phyloP scores from a whole-genome alignment of 2,113 vertebrate genomes.

The Odobenus rosmarus region DNA sequence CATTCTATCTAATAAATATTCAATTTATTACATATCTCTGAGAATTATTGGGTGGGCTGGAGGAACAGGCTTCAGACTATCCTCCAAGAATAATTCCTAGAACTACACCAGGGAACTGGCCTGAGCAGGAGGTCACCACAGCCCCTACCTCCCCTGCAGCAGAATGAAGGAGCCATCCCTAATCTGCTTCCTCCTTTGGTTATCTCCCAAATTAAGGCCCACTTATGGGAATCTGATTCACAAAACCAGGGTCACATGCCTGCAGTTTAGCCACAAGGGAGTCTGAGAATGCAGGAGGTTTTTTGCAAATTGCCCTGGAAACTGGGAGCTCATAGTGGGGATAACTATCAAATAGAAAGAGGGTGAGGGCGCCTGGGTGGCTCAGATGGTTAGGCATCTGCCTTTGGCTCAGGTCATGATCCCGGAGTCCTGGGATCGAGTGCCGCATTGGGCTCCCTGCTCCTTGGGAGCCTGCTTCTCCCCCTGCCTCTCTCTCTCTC shows the following conservation, averaged over 20 bases:
- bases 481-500: no score
- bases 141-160: background rate
- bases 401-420: no score
- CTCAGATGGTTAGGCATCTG: no score
- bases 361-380: background rate
- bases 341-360: background rate
- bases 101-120: background rate
- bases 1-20: background rate
- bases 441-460: no score
- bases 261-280: background rate
- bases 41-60: background rate
- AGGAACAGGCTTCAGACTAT: background rate
- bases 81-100: background rate
- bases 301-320: background rate
- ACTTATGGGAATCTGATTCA: background rate
- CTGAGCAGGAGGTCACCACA: background rate
- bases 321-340: background rate
- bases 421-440: no score
- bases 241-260: background rate
- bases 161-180: background rate
- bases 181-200: background rate
- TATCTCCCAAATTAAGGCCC: background rate
- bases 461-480: no score
- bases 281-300: background rate
- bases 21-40: background rate